A percentile compares a stretch with the other conserved stretches of the same genome.
These are phyloP conservation scores for Sinosuthora webbiana DNA, from an alignment of 2,113 vertebrate species.

Conservation along the genomic window DNA sequence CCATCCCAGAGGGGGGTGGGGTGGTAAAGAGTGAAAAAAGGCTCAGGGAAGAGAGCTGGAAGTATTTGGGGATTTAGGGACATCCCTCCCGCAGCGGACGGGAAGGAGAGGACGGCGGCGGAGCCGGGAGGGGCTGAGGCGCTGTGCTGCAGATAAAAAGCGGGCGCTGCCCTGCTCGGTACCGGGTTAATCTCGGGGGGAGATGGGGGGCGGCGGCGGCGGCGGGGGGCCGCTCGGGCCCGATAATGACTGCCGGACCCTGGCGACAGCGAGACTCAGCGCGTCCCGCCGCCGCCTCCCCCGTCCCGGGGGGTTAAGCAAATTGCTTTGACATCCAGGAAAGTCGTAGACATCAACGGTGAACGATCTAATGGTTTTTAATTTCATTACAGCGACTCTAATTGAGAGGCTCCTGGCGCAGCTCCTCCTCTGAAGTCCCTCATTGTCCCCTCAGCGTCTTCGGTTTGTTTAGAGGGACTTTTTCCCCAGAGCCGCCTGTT, in stretches of 20 bases:
- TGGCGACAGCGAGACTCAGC: constrained; percentile 79
- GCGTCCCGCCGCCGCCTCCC: constrained; percentile 72
- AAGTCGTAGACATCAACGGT: constrained; percentile 71
- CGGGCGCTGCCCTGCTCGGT: neutral
- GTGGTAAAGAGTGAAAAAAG: neutral
- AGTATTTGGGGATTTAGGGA: neutral
- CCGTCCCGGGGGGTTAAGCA: constrained; percentile 78
- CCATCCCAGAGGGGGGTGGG: too few species aligned
- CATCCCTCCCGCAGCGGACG: neutral
- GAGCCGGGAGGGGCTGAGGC: neutral
- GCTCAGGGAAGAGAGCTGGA: too few species aligned
- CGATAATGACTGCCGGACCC: constrained; percentile 39
- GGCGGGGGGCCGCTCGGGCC: neutral
- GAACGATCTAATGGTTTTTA: constrained; percentile 82
- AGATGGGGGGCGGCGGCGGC: neutral
- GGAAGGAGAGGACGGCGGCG: neutral
- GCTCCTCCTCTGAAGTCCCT: constrained; percentile 38
- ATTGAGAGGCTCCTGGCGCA: constrained; percentile 62
- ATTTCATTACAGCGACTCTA: constrained; percentile 78
- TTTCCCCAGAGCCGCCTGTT: constrained; percentile 67
- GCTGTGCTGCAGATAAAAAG: neutral
- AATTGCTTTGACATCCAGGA: constrained; percentile 84
- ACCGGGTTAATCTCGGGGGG: constrained; percentile 56
- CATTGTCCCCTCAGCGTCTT: constrained; percentile 29
- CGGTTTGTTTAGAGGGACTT: constrained; percentile 49